These are phyloP conservation scores for Aphodius granarius DNA, from an alignment of 2,888 invertebrate genomes.

Conservation along the genomic window DNA sequence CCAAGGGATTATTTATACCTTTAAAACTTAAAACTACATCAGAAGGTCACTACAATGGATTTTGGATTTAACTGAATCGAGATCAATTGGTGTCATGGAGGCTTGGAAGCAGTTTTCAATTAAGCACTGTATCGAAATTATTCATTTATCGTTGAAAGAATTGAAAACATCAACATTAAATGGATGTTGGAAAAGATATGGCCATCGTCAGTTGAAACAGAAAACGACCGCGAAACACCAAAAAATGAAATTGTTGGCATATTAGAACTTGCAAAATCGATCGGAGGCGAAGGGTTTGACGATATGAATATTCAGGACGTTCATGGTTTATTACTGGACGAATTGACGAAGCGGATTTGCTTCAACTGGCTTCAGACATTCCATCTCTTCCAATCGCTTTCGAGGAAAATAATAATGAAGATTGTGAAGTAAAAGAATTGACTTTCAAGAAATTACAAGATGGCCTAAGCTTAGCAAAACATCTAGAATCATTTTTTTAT, in stretches of 20 bases:
- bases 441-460: not conserved
- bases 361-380: not conserved
- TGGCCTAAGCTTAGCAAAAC: not conserved
- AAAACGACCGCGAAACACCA: not conserved
- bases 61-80: not conserved
- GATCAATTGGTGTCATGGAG: not conserved
- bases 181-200: no score
- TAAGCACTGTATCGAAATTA: no score
- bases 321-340: slow-evolving; percentile 15
- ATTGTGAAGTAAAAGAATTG: not conserved
- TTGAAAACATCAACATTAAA: no score
- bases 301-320: slow-evolving; percentile 18
- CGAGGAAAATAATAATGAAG: not conserved
- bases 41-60: slow-evolving; percentile 5
- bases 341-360: slow-evolving; percentile 7
- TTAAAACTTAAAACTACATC: slow-evolving; percentile 26
- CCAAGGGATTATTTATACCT: slow-evolving; percentile 32
- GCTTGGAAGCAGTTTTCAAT: no score
- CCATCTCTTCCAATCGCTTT: not conserved
- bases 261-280: slow-evolving; percentile 16
- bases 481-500: slow-evolving; percentile 4
- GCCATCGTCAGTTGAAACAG: not conserved
- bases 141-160: no score
- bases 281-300: slow-evolving; percentile 18
- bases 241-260: slow-evolving; percentile 1